Evolutionary conservation across 2,888 invertebrate genomes (phyloP).

Genomic region (Phaonia tiefii): DNA sequence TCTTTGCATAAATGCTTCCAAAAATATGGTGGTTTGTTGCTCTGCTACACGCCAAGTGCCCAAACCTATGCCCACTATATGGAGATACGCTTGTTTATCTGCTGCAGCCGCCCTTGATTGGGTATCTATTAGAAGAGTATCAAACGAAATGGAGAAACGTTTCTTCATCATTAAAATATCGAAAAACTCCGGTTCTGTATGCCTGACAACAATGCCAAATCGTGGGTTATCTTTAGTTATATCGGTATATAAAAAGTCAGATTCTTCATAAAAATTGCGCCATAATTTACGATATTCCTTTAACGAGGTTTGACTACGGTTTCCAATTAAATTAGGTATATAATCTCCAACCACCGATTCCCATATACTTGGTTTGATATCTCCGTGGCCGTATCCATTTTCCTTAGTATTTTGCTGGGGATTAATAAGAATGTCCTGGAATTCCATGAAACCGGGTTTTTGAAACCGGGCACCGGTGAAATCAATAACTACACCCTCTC

Average conservation of each 20-base stretch:
- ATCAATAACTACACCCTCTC: slow-evolving; percentile 80
- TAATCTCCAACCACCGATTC: not conserved
- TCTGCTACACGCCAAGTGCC: slow-evolving; percentile 85
- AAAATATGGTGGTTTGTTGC: slow-evolving; percentile 84
- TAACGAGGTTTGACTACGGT: too few relatives aligned
- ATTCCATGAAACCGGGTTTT: slow-evolving; percentile 80
- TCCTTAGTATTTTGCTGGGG: slow-evolving; percentile 79
- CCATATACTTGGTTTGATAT: slow-evolving; percentile 42
- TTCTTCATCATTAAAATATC: slow-evolving; percentile 77
- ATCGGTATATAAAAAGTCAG: slow-evolving; percentile 62
- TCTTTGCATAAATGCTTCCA: slow-evolving; percentile 84
- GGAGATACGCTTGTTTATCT: slow-evolving; percentile 83
- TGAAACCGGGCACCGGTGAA: slow-evolving; percentile 77
- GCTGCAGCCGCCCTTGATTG: slow-evolving; percentile 82
- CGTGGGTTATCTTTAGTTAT: slow-evolving; percentile 70
- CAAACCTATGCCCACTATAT: slow-evolving; percentile 85
- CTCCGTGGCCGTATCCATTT: slow-evolving; percentile 78
- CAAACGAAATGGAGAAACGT: slow-evolving; percentile 82
- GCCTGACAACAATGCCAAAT: slow-evolving; percentile 70
- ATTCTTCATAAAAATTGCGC: slow-evolving; percentile 72
- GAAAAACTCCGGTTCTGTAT: slow-evolving; percentile 72
- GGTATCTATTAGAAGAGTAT: slow-evolving; percentile 84
- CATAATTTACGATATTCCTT: slow-evolving; percentile 70
- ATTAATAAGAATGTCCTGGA: slow-evolving; percentile 76
- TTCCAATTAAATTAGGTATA: not conserved